Evolutionary conservation across 1,140 invertebrate species (phyloP), one percentile per base, ranked within the genome.

Genomic region (Psix sp.): DNA sequence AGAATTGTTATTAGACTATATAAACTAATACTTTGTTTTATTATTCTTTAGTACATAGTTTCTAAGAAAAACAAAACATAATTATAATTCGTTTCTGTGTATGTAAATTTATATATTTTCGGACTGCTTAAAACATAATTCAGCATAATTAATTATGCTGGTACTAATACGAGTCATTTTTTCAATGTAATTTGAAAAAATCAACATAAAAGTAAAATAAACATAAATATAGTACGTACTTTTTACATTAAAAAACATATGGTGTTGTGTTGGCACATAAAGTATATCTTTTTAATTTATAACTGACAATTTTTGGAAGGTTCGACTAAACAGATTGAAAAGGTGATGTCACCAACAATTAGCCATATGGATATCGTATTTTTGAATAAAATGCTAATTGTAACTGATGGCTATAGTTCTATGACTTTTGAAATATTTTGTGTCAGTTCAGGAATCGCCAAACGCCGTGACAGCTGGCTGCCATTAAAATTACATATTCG

Each of bases 371-470:
- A 80, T 81, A 65, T 66, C 24, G 39, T 15, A 60, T 66, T 66
- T 74, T 65, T 77, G 74, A 74, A 79, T 80, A 81, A 82, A 83
- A 84, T 80, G 79, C 77, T 84, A 82, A 84, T 83, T 82, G 82
- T 83, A 83, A 84, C 84, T 83, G 81, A 84, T 83, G 81, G 66
- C 72, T 73, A 71, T 77, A 71, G 74, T 77, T 77, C 62, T 76
- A 74, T 82, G 75, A 82, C 79, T 73, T 80, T 70, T 45, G 76
- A 72, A 80, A 81, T 82, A 82, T 77, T 75, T 76, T 80, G 77
- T 77, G 66, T 79, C 59, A 74, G 59, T 59, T 46, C 49, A 21
- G 49, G 49, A 72, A 57, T 43, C 71, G 72, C 57, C 54, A 65
- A 71, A 73, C 57, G 57, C 40, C 40, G 16, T 26, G 67, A 79